These are phyloP conservation scores for Phlogophora meticulosa DNA, from an alignment of 2,888 invertebrate genomes.

Conservation along the genomic window DNA sequence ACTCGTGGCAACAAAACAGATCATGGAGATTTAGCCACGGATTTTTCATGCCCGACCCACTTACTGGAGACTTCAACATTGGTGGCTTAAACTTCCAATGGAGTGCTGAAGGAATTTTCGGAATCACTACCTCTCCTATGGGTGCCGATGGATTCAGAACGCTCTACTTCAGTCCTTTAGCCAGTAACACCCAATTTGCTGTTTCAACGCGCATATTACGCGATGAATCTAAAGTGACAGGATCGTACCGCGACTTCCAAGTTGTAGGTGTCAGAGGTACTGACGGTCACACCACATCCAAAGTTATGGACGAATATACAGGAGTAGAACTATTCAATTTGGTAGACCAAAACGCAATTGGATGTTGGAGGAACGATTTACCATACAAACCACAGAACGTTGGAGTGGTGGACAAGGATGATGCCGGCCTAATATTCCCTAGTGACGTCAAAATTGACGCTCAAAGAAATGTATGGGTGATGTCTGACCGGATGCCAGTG, in stretches of 20 bases:
- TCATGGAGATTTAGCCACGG: conserved; percentile 96
- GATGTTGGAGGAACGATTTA: conserved; percentile 94
- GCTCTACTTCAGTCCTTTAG: conserved; percentile 95
- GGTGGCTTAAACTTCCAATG: conserved; percentile 96
- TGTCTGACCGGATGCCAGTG: conserved; percentile 96
- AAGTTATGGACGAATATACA: conserved; percentile 93
- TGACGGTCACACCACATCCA: conserved; percentile 93
- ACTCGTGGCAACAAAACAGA: conserved; percentile 94
- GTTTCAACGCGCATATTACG: conserved; percentile 94
- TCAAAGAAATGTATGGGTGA: conserved; percentile 94
- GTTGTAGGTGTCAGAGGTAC: conserved; percentile 93
- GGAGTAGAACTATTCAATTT: conserved; percentile 95
- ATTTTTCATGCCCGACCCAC: conserved; percentile 95
- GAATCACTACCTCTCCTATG: conserved; percentile 93
- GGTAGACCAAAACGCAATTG: conserved; percentile 95
- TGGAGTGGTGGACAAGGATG: conserved; percentile 94
- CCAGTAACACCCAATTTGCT: conserved; percentile 95
- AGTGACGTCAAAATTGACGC: conserved; percentile 95
- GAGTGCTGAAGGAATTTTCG: conserved; percentile 96
- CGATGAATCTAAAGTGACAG: conserved; percentile 92
- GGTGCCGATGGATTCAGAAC: conserved; percentile 93
- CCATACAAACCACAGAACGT: conserved; percentile 93
- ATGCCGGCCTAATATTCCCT: conserved; percentile 94
- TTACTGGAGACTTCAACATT: conserved; percentile 94
- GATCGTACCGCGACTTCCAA: conserved; percentile 94